Base-by-base conservation (phyloP, 2,113 vertebrate genomes). In the Atlantisia rogersi region DNA sequence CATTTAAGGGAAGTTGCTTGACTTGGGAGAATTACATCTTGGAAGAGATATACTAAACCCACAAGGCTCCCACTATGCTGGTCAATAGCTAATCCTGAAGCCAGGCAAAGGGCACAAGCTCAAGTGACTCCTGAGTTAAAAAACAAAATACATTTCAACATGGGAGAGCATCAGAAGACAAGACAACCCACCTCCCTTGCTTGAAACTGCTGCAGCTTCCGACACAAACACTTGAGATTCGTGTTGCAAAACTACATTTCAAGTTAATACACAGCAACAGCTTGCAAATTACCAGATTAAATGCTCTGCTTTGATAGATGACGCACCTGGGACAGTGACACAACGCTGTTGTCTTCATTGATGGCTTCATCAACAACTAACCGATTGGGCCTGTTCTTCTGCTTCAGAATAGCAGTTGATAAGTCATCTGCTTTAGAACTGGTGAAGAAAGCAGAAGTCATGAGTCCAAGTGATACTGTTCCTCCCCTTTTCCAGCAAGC, bases 281-380 rank as follows among this genome's bases (percentile, higher is more conserved):
- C 24, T 28, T 42, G 37, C 15, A 53, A 5, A 52, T 44, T 22
- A 46, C 22, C 46, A 58, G 20, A 32, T n/a, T 55, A 55, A 39
- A n/a, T 4, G 44, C 20, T 46, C 46, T 37, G 24, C 18, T 68
- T 39, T 46, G 71, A 68, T 3, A 52, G 19, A 32, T 68, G 40
- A 86, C 94, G 35, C 93, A 99, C 99, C 99, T 99, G 99, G 86
- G 99, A 99, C 80, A 99, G 98, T 5, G 99, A 99, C 62, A 99
- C 99, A 90, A 99, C 99, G 68, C 99, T 99, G 98, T 99, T 99
- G 97, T 99, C 99, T 97, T 99, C 99, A 98, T 99, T 99, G 97
- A 99, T 99, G 86, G 99, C 99, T 98, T 99, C 99, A 98, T 99
- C 99, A 60, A 99, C 99, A 97, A 99, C 98, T 98, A 99, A 97